Evolutionary conservation across 2,113 vertebrate genomes (phyloP).

Genomic region (Channa argus): DNA sequence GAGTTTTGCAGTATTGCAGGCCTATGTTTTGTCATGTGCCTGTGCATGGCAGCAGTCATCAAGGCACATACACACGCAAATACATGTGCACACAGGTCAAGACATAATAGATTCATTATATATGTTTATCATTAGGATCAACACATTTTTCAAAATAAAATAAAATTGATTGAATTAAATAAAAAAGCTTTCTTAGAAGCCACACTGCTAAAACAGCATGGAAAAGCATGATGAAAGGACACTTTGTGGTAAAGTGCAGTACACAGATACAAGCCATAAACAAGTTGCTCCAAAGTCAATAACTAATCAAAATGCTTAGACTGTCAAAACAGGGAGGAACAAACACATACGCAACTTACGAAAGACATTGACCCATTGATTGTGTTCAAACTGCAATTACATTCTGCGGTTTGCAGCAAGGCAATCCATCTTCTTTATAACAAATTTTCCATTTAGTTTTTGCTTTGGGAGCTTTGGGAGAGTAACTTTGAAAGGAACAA

Average conservation of each 20-base stretch:
- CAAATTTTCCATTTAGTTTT: conserved; percentile 27
- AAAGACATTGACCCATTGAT: conserved; percentile 58
- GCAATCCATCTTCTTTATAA: conserved; percentile 9
- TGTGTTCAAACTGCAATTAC: conserved; percentile 45
- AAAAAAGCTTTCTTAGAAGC: background rate
- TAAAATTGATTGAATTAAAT: background rate
- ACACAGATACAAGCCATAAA: background rate
- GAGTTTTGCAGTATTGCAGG: no score
- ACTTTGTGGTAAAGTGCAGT: conserved; percentile 13
- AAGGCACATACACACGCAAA: conserved; percentile 30
- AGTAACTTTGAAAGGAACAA: conserved; percentile 2
- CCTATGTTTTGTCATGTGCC: no score
- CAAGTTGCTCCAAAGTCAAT: conserved; percentile 26
- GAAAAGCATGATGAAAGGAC: conserved; percentile 21
- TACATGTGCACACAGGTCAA: background rate
- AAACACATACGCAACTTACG: conserved; percentile 23
- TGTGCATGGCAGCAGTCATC: no score
- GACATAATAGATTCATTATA: no score
- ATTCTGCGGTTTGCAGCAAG: conserved; percentile 37
- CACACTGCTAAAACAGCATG: background rate
- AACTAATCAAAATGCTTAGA: conserved; percentile 21
- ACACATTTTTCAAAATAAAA: background rate
- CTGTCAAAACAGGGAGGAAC: conserved; percentile 52
- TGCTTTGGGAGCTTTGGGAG: background rate
- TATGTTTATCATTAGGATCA: background rate